Percentiles rank a stretch among this genome's conserved stretches.
phyloP scores from a whole-genome alignment of 2,113 vertebrate genomes.

The Nycticryphes semicollaris region DNA sequence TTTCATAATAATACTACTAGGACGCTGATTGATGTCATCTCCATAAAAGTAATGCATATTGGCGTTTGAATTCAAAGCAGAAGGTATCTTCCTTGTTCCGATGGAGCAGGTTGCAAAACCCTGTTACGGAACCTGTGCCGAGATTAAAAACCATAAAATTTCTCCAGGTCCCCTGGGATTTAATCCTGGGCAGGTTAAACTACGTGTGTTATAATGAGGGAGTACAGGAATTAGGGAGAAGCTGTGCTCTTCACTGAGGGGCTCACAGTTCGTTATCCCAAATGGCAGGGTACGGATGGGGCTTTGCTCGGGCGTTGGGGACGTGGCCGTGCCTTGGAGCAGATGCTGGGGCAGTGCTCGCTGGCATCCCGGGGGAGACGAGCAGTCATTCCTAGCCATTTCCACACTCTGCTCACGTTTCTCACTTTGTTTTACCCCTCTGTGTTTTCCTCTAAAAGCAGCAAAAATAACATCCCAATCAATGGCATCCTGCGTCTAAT shows the following conservation, averaged over 20 bases:
- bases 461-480: background rate
- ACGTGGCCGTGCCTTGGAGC: background rate
- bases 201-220: background rate
- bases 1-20: background rate
- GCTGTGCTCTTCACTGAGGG: background rate
- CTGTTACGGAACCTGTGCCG: rapidly evolving
- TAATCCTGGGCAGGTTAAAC: background rate
- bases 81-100: background rate
- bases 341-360: background rate
- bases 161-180: background rate
- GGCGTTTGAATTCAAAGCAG: background rate
- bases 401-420: background rate
- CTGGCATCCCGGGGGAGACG: background rate
- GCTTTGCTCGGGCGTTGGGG: background rate
- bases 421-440: background rate
- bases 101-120: background rate
- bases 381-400: background rate
- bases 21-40: background rate
- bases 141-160: background rate
- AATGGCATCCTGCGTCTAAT: background rate
- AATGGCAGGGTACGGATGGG: background rate
- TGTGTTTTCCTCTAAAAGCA: background rate
- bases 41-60: background rate
- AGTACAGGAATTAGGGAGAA: background rate
- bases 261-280: background rate